Conservation (phyloP, 2,797 vertebrate genomes). For the Typhlichthys eigenmanni region DNA sequence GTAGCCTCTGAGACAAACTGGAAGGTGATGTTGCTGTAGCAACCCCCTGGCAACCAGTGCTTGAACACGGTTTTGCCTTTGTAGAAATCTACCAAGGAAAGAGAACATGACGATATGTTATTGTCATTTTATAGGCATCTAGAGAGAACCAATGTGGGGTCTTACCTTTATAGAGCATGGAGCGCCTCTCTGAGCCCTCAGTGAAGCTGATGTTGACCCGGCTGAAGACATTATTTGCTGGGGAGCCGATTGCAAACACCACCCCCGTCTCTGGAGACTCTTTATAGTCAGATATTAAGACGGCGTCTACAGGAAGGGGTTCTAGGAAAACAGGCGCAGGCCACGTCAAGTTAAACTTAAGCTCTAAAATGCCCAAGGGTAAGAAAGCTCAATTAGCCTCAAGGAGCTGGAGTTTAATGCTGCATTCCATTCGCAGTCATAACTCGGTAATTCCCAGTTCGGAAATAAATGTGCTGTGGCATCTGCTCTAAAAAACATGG, state of each 20-base stretch:
- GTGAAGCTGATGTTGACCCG: conserved; percentile 94
- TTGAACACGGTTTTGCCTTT: conserved; percentile 93
- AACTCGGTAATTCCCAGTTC: too few relatives aligned
- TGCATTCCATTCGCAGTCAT: too few relatives aligned
- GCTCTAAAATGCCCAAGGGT: background rate
- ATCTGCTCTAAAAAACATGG: too few relatives aligned
- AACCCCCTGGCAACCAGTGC: conserved; percentile 92
- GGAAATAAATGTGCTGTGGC: too few relatives aligned
- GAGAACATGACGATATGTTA: background rate
- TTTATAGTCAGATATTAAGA: conserved; percentile 86
- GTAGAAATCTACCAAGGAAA: conserved; percentile 82
- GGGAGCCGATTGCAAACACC: conserved; percentile 88
- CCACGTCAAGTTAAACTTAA: background rate
- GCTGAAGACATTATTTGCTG: conserved; percentile 88
- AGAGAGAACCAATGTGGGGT: background rate
- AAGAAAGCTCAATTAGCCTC: background rate
- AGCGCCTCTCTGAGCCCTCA: conserved; percentile 83
- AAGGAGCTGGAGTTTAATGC: background rate
- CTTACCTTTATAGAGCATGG: conserved; percentile 92
- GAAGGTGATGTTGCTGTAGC: conserved; percentile 94
- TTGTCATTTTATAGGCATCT: conserved; percentile 18
- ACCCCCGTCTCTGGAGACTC: conserved; percentile 93
- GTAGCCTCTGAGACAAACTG: conserved; percentile 92
- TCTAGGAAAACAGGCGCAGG: conserved; percentile 67
- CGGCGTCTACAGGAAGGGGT: conserved; percentile 86